These are phyloP conservation scores for Bos javanicus DNA, from an alignment of 2,113 vertebrate genomes.

Conservation along the genomic window DNA sequence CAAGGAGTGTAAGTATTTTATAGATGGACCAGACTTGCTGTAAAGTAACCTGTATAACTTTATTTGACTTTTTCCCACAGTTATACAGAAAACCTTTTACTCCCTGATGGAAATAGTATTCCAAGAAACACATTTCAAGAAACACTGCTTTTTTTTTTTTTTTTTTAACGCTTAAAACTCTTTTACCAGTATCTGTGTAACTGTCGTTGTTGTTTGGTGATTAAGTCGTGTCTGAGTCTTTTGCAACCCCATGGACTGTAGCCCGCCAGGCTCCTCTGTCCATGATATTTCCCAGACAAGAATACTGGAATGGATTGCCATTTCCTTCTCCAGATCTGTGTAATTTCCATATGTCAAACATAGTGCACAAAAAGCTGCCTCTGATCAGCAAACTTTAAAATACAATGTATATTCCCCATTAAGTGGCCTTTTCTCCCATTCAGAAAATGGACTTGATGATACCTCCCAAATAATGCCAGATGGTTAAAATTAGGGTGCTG, in stretches of 20 bases:
- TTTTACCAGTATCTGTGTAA: not conserved
- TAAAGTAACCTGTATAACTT: not conserved
- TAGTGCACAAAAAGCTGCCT: not conserved
- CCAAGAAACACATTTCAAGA: not conserved
- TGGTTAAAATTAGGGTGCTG: not conserved
- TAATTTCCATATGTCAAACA: not conserved
- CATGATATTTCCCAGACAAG: not conserved
- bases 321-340: not conserved
- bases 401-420: not conserved
- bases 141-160: not conserved
- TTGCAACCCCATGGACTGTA: not conserved
- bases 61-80: not conserved
- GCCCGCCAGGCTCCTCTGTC: not conserved
- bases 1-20: not conserved
- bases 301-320: not conserved
- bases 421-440: not conserved
- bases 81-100: not conserved
- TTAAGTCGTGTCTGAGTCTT: not conserved
- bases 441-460: not conserved
- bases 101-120: not conserved
- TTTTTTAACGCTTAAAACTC: not conserved
- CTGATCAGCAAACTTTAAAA: slow-evolving; percentile 22
- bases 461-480: not conserved
- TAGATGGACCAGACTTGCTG: not conserved
- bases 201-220: not conserved